A percentile compares a stretch with the other conserved stretches of the same genome.
phyloP scores from a whole-genome alignment of 2,113 vertebrate species.

The Arothron firmamentum region DNA sequence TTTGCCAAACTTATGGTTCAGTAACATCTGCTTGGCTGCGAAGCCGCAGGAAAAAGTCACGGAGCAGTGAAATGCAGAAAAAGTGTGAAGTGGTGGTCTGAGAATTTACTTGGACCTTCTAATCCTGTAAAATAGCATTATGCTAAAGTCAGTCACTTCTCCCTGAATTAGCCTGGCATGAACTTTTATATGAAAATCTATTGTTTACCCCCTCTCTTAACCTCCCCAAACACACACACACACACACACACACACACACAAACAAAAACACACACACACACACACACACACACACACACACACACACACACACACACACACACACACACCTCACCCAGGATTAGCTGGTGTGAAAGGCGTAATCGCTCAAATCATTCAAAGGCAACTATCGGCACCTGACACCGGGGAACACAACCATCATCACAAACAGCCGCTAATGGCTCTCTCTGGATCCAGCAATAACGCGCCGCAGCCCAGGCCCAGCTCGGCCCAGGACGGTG shows the following conservation, averaged over 20 bases:
- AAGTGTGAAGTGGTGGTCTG: neutral
- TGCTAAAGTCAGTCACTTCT: slow-evolving; percentile 6
- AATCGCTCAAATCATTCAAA: slow-evolving; percentile 72
- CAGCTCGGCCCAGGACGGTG: slow-evolving; percentile 46
- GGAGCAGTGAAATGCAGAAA: slow-evolving; percentile 5
- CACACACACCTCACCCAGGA: slow-evolving; percentile 58
- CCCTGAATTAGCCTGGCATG: slow-evolving; percentile 21
- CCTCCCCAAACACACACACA: neutral
- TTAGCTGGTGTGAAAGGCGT: slow-evolving; percentile 65
- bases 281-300: too few species aligned
- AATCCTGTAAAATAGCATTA: too few species aligned
- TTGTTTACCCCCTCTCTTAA: slow-evolving; percentile 9
- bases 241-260: too few species aligned
- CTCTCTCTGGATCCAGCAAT: slow-evolving; percentile 71
- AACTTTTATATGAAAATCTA: slow-evolving; percentile 18
- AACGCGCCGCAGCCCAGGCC: slow-evolving; percentile 56
- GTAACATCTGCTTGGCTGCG: neutral
- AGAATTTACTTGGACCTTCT: too few species aligned
- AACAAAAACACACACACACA: too few species aligned
- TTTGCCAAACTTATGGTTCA: slow-evolving; percentile 1
- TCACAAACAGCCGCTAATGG: slow-evolving; percentile 73
- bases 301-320: too few species aligned
- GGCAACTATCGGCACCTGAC: slow-evolving; percentile 71
- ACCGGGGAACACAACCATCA: slow-evolving; percentile 69
- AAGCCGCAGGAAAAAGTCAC: slow-evolving; percentile 3